Percentiles rank a stretch among this genome's conserved stretches.
phyloP scores from a whole-genome alignment of 2,797 vertebrate species.

The Petrocephalus sullivani region DNA sequence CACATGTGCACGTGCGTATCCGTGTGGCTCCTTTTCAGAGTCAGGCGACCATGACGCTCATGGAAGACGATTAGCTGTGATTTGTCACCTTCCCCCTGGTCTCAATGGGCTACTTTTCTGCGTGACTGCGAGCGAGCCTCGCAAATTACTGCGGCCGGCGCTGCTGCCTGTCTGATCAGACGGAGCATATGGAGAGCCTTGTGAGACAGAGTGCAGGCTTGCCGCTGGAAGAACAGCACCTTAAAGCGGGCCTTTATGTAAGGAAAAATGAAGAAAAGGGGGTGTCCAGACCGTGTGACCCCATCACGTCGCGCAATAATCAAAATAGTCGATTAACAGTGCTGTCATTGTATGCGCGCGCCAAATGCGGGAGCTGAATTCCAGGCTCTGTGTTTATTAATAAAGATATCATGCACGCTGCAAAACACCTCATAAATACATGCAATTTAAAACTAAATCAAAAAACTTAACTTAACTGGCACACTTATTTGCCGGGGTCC shows the following conservation, averaged over 20 bases:
- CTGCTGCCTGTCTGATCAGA: conserved; percentile 69
- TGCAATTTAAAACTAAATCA: neutral
- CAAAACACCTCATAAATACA: neutral
- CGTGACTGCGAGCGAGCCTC: conserved; percentile 72
- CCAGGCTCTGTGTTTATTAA: neutral
- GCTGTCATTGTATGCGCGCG: neutral
- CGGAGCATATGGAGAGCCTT: conserved; percentile 68
- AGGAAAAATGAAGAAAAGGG: conserved; percentile 32
- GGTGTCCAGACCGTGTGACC: conserved; percentile 31
- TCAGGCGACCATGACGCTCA: conserved; percentile 52
- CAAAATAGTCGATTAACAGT: neutral
- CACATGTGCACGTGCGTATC: conserved; percentile 25
- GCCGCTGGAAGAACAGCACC: conserved; percentile 50
- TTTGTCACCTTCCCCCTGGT: conserved; percentile 64
- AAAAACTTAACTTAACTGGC: neutral
- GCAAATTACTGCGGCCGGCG: conserved; percentile 72
- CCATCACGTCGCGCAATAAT: conserved; percentile 13
- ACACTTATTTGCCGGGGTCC: neutral
- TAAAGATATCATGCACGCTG: neutral
- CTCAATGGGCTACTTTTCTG: conserved; percentile 72
- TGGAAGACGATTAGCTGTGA: conserved; percentile 72
- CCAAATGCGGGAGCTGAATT: too few relatives aligned
- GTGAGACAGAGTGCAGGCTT: conserved; percentile 54
- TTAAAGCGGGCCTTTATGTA: conserved; percentile 31
- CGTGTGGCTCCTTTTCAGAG: conserved; percentile 46